phyloP scores from a whole-genome alignment of 2,113 vertebrate genomes.

The Arvicanthis niloticus region DNA sequence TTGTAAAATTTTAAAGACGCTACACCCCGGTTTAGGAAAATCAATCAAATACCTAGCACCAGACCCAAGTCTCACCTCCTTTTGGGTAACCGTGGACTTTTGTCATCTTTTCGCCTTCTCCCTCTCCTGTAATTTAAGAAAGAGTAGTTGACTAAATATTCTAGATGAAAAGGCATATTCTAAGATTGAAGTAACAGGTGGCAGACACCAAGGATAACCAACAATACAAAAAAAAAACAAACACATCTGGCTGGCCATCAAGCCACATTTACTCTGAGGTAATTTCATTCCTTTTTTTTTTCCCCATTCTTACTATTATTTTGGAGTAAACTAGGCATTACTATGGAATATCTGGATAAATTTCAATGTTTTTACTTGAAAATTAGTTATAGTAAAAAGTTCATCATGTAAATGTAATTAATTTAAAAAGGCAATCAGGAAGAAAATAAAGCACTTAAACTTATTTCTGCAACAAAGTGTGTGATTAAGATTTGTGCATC shows the following conservation, averaged over 20 bases:
- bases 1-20: background rate
- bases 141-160: constrained; percentile 45
- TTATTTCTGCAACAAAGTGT: background rate
- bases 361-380: constrained; percentile 9
- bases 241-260: background rate
- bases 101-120: constrained; percentile 97
- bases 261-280: background rate
- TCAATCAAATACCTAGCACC: background rate
- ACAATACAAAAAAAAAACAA: background rate
- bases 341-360: background rate
- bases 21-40: background rate
- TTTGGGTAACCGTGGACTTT: constrained; percentile 96
- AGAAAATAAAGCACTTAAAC: background rate
- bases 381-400: background rate
- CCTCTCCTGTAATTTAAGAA: constrained; percentile 91
- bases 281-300: background rate
- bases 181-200: background rate
- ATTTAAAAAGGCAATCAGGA: background rate
- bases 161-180: background rate
- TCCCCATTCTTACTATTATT: background rate
- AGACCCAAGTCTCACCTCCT: constrained; percentile 89
- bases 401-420: background rate
- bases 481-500: background rate
- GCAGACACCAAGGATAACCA: background rate
- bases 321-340: constrained; percentile 13